Evolutionary conservation across 1,140 invertebrate genomes (phyloP).

Genomic region (Acromyrmex heyeri): DNA sequence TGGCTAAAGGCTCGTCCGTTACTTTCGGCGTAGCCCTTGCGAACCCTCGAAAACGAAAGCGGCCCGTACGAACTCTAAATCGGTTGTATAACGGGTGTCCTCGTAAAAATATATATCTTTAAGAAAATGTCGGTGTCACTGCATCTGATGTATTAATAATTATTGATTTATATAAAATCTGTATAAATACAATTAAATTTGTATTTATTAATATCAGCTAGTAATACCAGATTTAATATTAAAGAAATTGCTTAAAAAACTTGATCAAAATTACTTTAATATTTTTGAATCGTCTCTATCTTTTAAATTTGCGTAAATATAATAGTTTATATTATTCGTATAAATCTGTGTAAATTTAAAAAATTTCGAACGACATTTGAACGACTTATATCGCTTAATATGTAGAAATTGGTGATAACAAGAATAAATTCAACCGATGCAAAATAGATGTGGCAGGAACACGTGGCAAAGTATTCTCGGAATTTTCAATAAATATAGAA

Average conservation of each 20-base stretch:
- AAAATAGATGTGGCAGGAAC: conserved; percentile 33
- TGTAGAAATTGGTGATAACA: neutral
- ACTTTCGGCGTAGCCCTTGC: conserved; percentile 71
- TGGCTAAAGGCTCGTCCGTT: conserved; percentile 75
- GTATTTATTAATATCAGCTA: neutral
- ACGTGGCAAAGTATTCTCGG: conserved; percentile 50
- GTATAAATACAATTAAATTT: neutral
- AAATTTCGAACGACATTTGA: neutral
- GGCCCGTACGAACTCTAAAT: conserved; percentile 67
- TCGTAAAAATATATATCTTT: conserved; percentile 27
- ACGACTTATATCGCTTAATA: conserved; percentile 7
- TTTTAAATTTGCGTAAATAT: neutral
- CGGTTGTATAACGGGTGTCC: conserved; percentile 70
- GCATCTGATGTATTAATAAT: neutral
- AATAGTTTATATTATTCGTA: neutral
- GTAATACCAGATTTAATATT: neutral
- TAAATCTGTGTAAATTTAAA: neutral
- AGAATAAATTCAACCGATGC: conserved; percentile 22
- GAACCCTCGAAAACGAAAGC: conserved; percentile 67
- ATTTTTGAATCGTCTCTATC: neutral
- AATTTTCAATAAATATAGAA: conserved; percentile 56
- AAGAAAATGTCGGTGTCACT: neutral
- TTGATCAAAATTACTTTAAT: neutral
- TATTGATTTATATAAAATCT: neutral
- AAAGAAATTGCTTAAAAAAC: neutral